Evolutionary conservation across 2,888 invertebrate genomes (phyloP), one percentile per base, ranked within the genome.

Genomic region (Coleophora flavipennella): DNA sequence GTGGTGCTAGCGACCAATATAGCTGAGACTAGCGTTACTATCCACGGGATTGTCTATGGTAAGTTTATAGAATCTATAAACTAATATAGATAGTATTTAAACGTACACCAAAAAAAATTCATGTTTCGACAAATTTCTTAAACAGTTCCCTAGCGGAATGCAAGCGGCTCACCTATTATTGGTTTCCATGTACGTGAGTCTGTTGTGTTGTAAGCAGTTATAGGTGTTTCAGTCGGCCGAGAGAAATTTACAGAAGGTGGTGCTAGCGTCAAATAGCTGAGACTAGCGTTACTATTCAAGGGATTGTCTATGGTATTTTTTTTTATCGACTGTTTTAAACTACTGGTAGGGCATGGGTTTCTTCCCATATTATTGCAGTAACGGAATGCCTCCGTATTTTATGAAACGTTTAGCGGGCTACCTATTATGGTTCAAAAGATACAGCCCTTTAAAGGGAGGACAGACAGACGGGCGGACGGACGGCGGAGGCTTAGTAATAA

Each of bases 241-340:
- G 0, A 87, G 88, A 45, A 91, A 91, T 27, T 88, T 90, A 0
- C 85, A 99, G 25, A 99, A 98, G 78, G 90, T 98, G 13, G 90
- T 99, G 0, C 84, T 99, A 3, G 94, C 98, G 0, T 99, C 98
- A 0, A 99, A 99, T 99, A 38, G 98, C 99, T 0, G 99, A 99
- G 76, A 95, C 99, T 0, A 97, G 97, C 1, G 90, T 99, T 12
- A 99, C 99, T 0, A 96, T 99, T 58, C 91, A 93, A 3, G 97
- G 97, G 14, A 91, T 99, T 47, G 91, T 91, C 26, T 96, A 96
- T 72, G 94, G 95, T 95, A 75, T 77, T 67, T 47, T 13, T 36
- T n/a, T n/a, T n/a, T n/a, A n/a, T n/a, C n/a, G n/a, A n/a, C n/a
- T n/a, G n/a, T n/a, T n/a, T n/a, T n/a, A n/a, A n/a, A n/a, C n/a